Conservation (phyloP, 2,888 invertebrate species). For the Meteorus colon region DNA sequence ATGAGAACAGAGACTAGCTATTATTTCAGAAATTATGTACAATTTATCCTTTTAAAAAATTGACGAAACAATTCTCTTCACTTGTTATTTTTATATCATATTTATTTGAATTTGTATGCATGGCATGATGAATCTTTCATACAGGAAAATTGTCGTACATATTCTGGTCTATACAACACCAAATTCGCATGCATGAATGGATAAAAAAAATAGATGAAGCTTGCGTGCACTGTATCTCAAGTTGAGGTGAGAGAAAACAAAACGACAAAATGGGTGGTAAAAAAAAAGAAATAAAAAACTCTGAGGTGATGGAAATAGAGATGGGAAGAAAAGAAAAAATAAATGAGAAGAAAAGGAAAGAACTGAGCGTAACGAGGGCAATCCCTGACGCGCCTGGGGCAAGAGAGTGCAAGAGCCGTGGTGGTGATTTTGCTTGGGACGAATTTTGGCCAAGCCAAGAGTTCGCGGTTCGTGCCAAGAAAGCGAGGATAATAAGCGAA, state of each 20-base stretch:
- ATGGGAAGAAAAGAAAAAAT: slow-evolving; percentile 15
- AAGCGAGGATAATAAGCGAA: slow-evolving; percentile 35
- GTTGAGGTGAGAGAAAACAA: slow-evolving; percentile 26
- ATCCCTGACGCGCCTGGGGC: slow-evolving; percentile 44
- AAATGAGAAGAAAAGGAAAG: slow-evolving; percentile 37
- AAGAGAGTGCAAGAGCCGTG: slow-evolving; percentile 24
- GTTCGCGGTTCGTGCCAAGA: slow-evolving; percentile 33
- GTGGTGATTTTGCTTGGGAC: slow-evolving; percentile 34
- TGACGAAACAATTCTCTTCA: background rate
- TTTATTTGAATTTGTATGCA: background rate
- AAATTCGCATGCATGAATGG: background rate
- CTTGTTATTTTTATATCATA: background rate
- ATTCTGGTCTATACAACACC: background rate
- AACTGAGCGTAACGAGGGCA: slow-evolving; percentile 48
- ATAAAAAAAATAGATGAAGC: background rate
- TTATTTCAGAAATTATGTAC: background rate
- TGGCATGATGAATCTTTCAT: background rate
- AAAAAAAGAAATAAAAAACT: slow-evolving; percentile 18
- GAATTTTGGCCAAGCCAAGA: slow-evolving; percentile 35
- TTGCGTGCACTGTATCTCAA: background rate
- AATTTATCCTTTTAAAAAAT: background rate
- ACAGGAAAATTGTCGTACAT: background rate
- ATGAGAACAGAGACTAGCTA: background rate
- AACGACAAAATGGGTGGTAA: background rate
- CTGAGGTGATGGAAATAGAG: slow-evolving; percentile 34